Conservation (phyloP, 2,888 invertebrate genomes). For the Dorcus parallelipipedus region DNA sequence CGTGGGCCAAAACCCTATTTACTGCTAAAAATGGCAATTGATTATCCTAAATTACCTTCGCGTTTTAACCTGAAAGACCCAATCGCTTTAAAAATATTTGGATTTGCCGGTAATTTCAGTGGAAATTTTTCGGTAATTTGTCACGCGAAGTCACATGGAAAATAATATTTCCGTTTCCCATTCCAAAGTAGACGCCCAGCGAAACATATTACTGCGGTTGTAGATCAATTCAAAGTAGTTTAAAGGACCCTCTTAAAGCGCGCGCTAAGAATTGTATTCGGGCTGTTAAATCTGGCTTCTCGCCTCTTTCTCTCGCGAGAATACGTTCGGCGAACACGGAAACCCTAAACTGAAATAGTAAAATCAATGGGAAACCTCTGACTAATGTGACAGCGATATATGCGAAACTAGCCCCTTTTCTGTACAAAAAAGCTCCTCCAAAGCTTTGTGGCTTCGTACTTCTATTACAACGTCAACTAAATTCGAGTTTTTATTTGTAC, state of each 20-base stretch:
- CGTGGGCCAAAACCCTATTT: background rate
- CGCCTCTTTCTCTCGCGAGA: constrained; percentile 9
- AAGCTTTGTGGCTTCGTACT: constrained; percentile 20
- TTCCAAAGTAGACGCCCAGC: background rate
- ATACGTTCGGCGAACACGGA: constrained; percentile 15
- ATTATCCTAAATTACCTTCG: background rate
- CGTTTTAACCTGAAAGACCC: background rate
- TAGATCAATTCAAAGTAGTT: constrained; percentile 13
- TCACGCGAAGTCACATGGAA: no score
- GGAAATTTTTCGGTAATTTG: no score
- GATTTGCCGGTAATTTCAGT: no score
- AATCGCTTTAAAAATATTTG: no score
- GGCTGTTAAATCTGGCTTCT: constrained; percentile 20
- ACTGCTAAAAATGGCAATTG: background rate
- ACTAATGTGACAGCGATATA: constrained; percentile 30
- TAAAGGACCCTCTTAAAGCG: constrained; percentile 16
- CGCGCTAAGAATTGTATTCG: constrained; percentile 19
- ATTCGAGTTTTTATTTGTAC: constrained; percentile 25
- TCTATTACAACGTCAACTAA: constrained; percentile 24
- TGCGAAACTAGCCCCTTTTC: constrained; percentile 28
- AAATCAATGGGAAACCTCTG: constrained; percentile 25
- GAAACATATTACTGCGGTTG: background rate
- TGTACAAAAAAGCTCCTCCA: constrained; percentile 24
- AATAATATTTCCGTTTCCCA: no score
- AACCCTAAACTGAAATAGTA: constrained; percentile 23